These are phyloP conservation scores for Branchinecta sandiegonensis DNA, from an alignment of 2,888 invertebrate species.

Conservation along the genomic window DNA sequence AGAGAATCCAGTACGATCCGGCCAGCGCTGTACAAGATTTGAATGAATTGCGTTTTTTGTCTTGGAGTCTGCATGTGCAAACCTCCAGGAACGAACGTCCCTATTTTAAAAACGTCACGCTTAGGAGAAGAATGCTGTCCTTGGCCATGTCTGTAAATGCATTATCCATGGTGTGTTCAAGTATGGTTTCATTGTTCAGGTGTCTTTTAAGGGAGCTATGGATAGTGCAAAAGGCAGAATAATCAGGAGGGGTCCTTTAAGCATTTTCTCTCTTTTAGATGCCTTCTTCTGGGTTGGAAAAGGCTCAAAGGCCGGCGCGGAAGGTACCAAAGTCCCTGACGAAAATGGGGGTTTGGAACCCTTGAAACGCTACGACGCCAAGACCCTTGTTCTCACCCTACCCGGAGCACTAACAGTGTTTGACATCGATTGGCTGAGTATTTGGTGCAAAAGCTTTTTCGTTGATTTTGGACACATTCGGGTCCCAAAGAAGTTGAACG, in stretches of 20 bases:
- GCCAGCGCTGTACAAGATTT: too few species aligned
- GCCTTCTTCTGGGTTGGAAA: slow-evolving; percentile 85
- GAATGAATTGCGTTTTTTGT: too few species aligned
- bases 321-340: slow-evolving; percentile 71
- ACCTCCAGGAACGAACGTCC: too few species aligned
- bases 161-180: too few species aligned
- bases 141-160: too few species aligned
- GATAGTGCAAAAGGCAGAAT: too few species aligned
- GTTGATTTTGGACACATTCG: slow-evolving; percentile 79
- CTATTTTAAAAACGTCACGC: too few species aligned
- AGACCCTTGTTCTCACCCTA: slow-evolving; percentile 74
- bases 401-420: slow-evolving; percentile 78
- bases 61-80: too few species aligned
- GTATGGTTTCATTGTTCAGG: too few species aligned
- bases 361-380: slow-evolving; percentile 61
- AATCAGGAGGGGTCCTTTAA: neutral
- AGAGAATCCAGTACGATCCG: too few species aligned
- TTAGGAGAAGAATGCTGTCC: too few species aligned
- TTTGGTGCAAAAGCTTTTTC: slow-evolving; percentile 85
- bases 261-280: slow-evolving; percentile 42
- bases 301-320: slow-evolving; percentile 61
- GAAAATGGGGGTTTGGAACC: slow-evolving; percentile 74
- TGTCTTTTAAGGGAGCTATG: too few species aligned
- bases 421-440: slow-evolving; percentile 80
- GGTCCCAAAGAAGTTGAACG: slow-evolving; percentile 57